Base-by-base conservation (phyloP, 1,140 invertebrate genomes). In the Micrasema minimum region DNA sequence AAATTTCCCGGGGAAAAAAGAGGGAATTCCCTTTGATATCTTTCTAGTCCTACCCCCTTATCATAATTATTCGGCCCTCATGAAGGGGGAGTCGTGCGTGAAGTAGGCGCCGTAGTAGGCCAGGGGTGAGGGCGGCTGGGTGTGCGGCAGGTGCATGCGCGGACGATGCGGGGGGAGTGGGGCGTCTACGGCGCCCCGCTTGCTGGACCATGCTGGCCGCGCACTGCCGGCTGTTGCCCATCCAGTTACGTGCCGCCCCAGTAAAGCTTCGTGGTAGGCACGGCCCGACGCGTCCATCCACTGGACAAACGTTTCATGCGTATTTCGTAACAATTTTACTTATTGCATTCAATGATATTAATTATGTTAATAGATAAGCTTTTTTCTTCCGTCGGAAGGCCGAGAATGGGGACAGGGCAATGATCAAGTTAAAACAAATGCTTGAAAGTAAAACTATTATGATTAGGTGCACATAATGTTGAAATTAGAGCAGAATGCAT, bases 191-290 rank as follows among this genome's bases (percentile, higher is more conserved):
- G 83, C 84, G 45, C 4, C 71, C 75, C 1, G 59, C 46, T 11
- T 45, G 74, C 38, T 81, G 0, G 50, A 23, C 0, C 31, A 68
- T 0, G 78, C 57, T 31, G n/a, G 83, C 79, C 0, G 76, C 2
- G 66, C 86, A 87, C 16, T 85, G 79, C 4, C 31, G 76, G 14
- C 71, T 68, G 12, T 75, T 76, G 0, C 86, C 86, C 18, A 84
- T 1, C 86, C 86, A 87, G 43, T 80, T n/a, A 82, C 74, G 85
- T 86, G 68, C 85, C 83, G 3, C 85, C 85, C 18, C 81, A 82
- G 3, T 81, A 61, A 38, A 87, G 84, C 10, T 84, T 83, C 0
- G 78, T 12, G 2, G 72, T 76, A 16, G 83, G 80, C 57, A 72
- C 70, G 0, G 0, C 86, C 86, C 66, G 83, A 87, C 4, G 83